Percentiles rank a stretch among this genome's conserved stretches.
Evolutionary conservation across 2,113 vertebrate species (phyloP).

Genomic region (Mustelus asterias): DNA sequence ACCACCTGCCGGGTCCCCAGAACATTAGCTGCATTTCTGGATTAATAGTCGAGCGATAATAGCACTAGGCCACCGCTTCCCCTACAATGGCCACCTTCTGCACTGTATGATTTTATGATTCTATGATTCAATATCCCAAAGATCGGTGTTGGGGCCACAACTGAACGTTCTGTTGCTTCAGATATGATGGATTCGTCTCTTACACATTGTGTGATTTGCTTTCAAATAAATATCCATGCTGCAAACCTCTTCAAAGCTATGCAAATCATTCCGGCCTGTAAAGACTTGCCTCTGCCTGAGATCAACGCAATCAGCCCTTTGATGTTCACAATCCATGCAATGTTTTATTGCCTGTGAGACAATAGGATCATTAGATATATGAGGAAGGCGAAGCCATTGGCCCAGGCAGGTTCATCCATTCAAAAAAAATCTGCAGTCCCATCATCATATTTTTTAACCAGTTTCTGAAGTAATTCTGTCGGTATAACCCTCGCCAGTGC

Average conservation of each 20-base stretch:
- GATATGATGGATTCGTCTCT: neutral
- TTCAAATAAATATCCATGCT: neutral
- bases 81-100: too few relatives aligned
- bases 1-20: too few relatives aligned
- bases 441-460: neutral
- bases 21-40: too few relatives aligned
- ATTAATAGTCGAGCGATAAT: too few relatives aligned
- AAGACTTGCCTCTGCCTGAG: neutral
- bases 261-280: neutral
- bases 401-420: neutral
- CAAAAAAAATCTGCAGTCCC: neutral
- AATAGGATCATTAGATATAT: neutral
- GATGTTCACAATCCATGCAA: neutral
- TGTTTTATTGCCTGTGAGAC: neutral
- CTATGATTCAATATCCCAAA: too few relatives aligned
- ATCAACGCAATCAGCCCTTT: neutral
- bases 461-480: neutral
- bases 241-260: neutral
- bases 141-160: too few relatives aligned
- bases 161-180: neutral
- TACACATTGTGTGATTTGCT: neutral
- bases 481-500: too few relatives aligned
- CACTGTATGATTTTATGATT: too few relatives aligned
- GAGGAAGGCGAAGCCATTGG: neutral
- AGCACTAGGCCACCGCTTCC: too few relatives aligned